Percentiles rank a stretch among this genome's conserved stretches.
phyloP scores from a whole-genome alignment of 1,140 invertebrate genomes.

The Cydia fagiglandana region DNA sequence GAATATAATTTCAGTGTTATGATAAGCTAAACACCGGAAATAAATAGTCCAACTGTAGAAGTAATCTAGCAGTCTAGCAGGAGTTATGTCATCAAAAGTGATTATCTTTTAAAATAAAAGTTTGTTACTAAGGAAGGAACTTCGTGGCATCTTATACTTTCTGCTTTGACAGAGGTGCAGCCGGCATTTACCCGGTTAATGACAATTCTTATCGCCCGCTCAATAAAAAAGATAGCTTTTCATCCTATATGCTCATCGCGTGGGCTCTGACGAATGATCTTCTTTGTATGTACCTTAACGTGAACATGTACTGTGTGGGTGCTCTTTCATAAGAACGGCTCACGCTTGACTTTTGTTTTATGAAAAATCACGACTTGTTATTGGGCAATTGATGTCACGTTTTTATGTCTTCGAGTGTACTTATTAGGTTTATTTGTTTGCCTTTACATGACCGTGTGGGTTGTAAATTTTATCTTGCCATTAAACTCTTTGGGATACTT shows the following conservation, averaged over 20 bases:
- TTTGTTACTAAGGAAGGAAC: not conserved
- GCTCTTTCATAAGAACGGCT: slow-evolving; percentile 22
- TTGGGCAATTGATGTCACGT: slow-evolving; percentile 31
- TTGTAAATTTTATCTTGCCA: slow-evolving; percentile 26
- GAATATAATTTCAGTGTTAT: too few species aligned
- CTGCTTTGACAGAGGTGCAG: not conserved
- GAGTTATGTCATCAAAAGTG: too few species aligned
- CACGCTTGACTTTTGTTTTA: slow-evolving; percentile 32
- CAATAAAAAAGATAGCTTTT: slow-evolving; percentile 29
- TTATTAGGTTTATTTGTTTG: slow-evolving; percentile 30
- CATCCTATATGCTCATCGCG: slow-evolving; percentile 3
- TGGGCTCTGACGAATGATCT: slow-evolving; percentile 14
- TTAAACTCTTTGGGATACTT: slow-evolving; percentile 1
- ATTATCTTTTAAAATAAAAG: too few species aligned
- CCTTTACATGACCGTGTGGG: slow-evolving; percentile 8
- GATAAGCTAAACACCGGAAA: too few species aligned
- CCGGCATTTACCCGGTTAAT: not conserved
- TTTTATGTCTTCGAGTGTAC: slow-evolving; percentile 25
- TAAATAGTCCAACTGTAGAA: too few species aligned
- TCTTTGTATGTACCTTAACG: slow-evolving; percentile 26
- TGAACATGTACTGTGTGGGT: slow-evolving; percentile 10
- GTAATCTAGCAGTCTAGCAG: too few species aligned
- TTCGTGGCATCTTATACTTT: not conserved
- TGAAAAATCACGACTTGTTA: slow-evolving; percentile 30
- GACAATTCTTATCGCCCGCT: slow-evolving; percentile 14